Percentiles rank a stretch among this genome's conserved stretches.
Evolutionary conservation across 2,113 vertebrate genomes (phyloP).

Genomic region (Esox niger): DNA sequence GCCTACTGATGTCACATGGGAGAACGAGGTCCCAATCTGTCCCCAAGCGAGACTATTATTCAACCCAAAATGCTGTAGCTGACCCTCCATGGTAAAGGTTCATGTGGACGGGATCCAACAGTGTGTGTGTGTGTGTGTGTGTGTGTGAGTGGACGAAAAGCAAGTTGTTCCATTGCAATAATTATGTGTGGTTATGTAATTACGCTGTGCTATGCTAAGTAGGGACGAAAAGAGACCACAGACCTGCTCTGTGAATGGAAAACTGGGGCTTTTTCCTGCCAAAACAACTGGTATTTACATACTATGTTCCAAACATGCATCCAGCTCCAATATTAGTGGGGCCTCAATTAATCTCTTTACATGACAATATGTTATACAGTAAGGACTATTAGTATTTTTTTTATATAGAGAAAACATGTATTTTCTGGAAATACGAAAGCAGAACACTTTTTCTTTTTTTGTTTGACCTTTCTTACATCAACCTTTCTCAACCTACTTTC

Average conservation of each 20-base stretch:
- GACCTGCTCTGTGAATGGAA: slow-evolving; percentile 15
- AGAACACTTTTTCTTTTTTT: too few relatives aligned
- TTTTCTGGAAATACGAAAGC: background rate
- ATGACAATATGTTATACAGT: background rate
- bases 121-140: background rate
- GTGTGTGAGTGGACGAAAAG: too few relatives aligned
- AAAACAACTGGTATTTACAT: slow-evolving; percentile 19
- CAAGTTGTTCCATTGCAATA: slow-evolving; percentile 20
- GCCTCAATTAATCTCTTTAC: background rate
- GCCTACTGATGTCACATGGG: too few relatives aligned
- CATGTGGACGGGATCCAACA: background rate
- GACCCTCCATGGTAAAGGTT: background rate
- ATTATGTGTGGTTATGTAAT: slow-evolving; percentile 33
- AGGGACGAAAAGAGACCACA: slow-evolving; percentile 14
- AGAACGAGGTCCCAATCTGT: background rate
- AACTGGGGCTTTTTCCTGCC: slow-evolving; percentile 11
- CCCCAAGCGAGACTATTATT: slow-evolving; percentile 1
- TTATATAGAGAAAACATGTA: background rate
- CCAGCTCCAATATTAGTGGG: background rate
- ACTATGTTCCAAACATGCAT: background rate
- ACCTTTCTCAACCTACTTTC: too few relatives aligned
- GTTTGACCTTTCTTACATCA: too few relatives aligned
- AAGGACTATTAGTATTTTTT: background rate
- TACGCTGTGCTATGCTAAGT: slow-evolving; percentile 19
- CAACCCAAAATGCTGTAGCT: background rate